A percentile compares a stretch with the other conserved stretches of the same genome.
phyloP scores from a whole-genome alignment of 2,113 vertebrate species.

The Oryzias curvinotus region DNA sequence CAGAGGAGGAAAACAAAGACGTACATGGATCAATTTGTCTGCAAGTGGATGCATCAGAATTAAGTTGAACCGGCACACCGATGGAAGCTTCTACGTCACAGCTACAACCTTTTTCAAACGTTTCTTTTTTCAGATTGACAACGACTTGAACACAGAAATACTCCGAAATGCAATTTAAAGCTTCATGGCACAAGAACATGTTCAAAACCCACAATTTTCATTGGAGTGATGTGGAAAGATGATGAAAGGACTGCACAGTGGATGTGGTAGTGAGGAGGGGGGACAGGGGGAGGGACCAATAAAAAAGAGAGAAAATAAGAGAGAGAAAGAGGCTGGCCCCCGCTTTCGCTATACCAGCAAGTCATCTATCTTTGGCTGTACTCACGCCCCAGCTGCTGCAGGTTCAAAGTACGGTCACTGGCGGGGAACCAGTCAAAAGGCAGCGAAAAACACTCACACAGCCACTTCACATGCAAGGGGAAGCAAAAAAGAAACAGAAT shows the following conservation, averaged over 20 bases:
- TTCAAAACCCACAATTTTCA: neutral
- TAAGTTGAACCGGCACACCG: too few species aligned
- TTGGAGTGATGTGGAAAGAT: constrained; percentile 22
- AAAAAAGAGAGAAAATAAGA: constrained; percentile 26
- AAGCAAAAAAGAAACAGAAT: constrained; percentile 61
- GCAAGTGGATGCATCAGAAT: too few species aligned
- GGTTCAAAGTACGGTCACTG: constrained; percentile 84
- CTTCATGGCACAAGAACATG: too few species aligned
- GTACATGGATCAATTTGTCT: too few species aligned
- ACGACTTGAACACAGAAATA: too few species aligned
- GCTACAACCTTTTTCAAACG: too few species aligned
- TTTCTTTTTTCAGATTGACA: too few species aligned
- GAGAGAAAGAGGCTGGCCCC: constrained; percentile 15
- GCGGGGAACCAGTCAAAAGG: constrained; percentile 63
- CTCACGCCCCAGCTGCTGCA: constrained; percentile 76
- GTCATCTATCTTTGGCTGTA: constrained; percentile 74
- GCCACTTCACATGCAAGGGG: constrained; percentile 53
- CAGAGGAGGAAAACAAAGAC: too few species aligned
- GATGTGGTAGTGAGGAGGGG: constrained; percentile 6
- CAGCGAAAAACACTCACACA: constrained; percentile 63
- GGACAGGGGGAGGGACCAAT: neutral
- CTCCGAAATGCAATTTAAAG: too few species aligned
- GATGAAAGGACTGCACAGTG: constrained; percentile 20
- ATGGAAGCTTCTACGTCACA: too few species aligned
- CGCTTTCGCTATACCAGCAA: constrained; percentile 29